Conservation (phyloP, 2,113 vertebrate species). For the Lagopus leucura region DNA sequence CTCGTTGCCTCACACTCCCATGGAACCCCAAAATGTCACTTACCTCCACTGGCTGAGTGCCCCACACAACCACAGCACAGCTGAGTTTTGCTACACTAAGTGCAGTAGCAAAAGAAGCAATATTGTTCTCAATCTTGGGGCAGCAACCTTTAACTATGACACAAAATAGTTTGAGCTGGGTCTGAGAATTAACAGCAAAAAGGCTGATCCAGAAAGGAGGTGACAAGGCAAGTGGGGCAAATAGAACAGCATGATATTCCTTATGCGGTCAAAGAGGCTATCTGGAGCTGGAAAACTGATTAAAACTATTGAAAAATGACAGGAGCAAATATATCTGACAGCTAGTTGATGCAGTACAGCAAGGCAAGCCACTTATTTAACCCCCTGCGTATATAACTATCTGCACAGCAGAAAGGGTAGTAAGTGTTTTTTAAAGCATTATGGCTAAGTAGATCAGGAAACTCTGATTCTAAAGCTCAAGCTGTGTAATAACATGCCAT, state of each 20-base stretch:
- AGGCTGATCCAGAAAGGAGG: background rate
- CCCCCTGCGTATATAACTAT: background rate
- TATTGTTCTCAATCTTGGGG: background rate
- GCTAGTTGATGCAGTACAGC: background rate
- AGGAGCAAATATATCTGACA: fast-evolving
- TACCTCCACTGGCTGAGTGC: background rate
- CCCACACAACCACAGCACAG: fast-evolving
- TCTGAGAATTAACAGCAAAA: background rate
- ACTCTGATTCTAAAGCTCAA: background rate
- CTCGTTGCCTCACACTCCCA: background rate
- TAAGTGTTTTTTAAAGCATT: background rate
- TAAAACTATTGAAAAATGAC: background rate
- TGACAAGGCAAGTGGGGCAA: background rate
- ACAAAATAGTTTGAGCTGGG: background rate
- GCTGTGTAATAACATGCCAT: background rate
- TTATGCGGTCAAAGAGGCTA: background rate
- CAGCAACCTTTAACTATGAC: background rate
- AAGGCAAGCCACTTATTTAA: background rate
- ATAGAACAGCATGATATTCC: fast-evolving
- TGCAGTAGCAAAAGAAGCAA: background rate
- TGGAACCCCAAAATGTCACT: background rate
- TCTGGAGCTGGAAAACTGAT: background rate
- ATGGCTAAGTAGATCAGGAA: background rate
- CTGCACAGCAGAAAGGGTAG: background rate
- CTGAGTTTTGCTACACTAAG: background rate